Conservation (phyloP, 1,140 invertebrate genomes). For the Alviniconcha marisindica region DNA sequence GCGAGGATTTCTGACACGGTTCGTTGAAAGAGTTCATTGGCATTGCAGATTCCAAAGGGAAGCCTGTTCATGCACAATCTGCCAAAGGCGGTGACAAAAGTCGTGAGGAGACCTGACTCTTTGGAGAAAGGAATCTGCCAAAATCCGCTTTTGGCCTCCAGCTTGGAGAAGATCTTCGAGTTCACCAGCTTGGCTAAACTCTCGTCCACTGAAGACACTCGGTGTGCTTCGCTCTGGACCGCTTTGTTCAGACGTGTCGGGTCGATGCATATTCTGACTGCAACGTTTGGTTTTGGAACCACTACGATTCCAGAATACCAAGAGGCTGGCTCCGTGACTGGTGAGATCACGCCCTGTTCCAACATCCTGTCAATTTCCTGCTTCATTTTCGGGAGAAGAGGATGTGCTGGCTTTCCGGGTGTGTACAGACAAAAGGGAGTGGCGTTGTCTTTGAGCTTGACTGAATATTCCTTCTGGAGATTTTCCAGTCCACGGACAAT, state of each 20-base stretch:
- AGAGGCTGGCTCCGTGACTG: background rate
- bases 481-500: background rate
- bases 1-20: constrained; percentile 43
- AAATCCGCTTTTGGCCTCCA: constrained; percentile 44
- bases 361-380: constrained; percentile 6
- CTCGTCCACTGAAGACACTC: constrained; percentile 42
- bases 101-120: constrained; percentile 39
- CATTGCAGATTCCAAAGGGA: constrained; percentile 73
- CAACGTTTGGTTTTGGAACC: background rate
- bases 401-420: constrained; percentile 27
- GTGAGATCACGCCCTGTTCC: constrained; percentile 5
- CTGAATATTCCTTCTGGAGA: too few species aligned
- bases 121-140: constrained; percentile 40
- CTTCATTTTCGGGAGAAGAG: background rate
- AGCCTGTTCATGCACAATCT: constrained; percentile 69
- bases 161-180: constrained; percentile 68
- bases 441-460: constrained; percentile 16
- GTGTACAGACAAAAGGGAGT: constrained; percentile 24
- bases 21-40: constrained; percentile 49
- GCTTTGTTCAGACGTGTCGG: background rate
- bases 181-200: constrained; percentile 30
- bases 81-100: constrained; percentile 71
- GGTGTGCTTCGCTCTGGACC: constrained; percentile 33
- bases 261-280: background rate
- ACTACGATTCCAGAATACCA: background rate